These are phyloP conservation scores for Eupithecia inturbata DNA, from an alignment of 2,888 invertebrate genomes.

Conservation along the genomic window DNA sequence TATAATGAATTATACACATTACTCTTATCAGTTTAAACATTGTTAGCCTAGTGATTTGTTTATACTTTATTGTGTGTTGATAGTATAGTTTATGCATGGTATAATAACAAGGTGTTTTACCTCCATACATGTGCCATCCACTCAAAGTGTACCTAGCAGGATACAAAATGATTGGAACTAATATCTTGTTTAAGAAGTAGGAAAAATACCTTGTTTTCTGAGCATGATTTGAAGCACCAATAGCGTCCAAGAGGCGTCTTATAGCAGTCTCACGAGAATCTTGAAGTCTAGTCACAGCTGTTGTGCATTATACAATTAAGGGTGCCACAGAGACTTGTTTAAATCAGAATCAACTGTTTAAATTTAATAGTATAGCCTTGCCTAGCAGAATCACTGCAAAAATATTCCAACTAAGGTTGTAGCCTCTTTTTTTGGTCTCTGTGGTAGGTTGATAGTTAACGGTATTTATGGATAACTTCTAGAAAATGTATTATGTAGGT, in stretches of 20 bases:
- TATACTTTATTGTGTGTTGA: slow-evolving; percentile 52
- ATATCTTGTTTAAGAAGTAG: not conserved
- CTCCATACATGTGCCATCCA: slow-evolving; percentile 9
- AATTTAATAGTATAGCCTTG: slow-evolving; percentile 6
- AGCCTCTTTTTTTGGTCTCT: slow-evolving; percentile 30
- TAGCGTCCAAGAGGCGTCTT: slow-evolving; percentile 25
- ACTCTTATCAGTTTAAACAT: slow-evolving; percentile 16
- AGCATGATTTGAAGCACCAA: slow-evolving; percentile 24
- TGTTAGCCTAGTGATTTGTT: slow-evolving; percentile 51
- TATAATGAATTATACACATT: not conserved
- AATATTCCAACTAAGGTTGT: slow-evolving; percentile 1
- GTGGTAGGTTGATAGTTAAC: slow-evolving; percentile 46
- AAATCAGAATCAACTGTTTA: not conserved
- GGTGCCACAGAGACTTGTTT: slow-evolving; percentile 18
- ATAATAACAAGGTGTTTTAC: slow-evolving; percentile 36
- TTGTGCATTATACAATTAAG: slow-evolving; percentile 61
- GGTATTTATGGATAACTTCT: slow-evolving; percentile 44
- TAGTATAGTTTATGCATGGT: slow-evolving; percentile 50
- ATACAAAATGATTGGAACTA: not conserved
- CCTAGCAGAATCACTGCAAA: slow-evolving; percentile 12
- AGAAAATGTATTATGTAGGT: slow-evolving; percentile 49
- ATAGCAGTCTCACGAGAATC: slow-evolving; percentile 55
- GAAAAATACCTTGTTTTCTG: slow-evolving; percentile 20
- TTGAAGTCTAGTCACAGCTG: slow-evolving; percentile 75
- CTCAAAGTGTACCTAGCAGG: not conserved